A percentile compares a stretch with the other conserved stretches of the same genome.
Conservation (phyloP, 2,888 invertebrate species). For the Leistus spinibarbis region DNA sequence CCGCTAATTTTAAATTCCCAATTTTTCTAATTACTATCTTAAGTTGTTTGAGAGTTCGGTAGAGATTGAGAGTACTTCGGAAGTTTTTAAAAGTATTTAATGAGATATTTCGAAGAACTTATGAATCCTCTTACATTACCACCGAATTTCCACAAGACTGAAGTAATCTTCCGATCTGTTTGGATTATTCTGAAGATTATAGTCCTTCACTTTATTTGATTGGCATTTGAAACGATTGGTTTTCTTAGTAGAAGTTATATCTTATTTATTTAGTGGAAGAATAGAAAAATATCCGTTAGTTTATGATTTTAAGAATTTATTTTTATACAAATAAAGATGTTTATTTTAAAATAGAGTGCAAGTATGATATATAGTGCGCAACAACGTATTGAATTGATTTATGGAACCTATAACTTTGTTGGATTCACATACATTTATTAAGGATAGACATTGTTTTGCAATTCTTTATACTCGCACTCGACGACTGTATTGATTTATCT, state of each 20-base stretch:
- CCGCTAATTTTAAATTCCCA: neutral
- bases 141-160: neutral
- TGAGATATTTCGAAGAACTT: neutral
- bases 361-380: too few relatives aligned
- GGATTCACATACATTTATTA: too few relatives aligned
- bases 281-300: neutral
- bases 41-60: neutral
- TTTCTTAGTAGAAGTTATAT: neutral
- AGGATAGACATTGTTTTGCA: too few relatives aligned
- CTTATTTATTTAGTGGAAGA: neutral
- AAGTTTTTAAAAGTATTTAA: slow-evolving; percentile 8
- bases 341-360: too few relatives aligned
- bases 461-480: too few relatives aligned
- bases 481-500: too few relatives aligned
- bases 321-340: neutral
- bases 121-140: neutral
- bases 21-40: neutral
- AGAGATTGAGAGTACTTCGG: slow-evolving; percentile 2
- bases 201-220: neutral
- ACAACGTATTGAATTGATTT: too few relatives aligned
- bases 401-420: too few relatives aligned
- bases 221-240: neutral
- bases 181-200: neutral
- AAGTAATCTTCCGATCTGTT: neutral
- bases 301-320: neutral